These are phyloP conservation scores for Paracanthobrama guichenoti DNA, from an alignment of 2,113 vertebrate genomes.

Conservation along the genomic window DNA sequence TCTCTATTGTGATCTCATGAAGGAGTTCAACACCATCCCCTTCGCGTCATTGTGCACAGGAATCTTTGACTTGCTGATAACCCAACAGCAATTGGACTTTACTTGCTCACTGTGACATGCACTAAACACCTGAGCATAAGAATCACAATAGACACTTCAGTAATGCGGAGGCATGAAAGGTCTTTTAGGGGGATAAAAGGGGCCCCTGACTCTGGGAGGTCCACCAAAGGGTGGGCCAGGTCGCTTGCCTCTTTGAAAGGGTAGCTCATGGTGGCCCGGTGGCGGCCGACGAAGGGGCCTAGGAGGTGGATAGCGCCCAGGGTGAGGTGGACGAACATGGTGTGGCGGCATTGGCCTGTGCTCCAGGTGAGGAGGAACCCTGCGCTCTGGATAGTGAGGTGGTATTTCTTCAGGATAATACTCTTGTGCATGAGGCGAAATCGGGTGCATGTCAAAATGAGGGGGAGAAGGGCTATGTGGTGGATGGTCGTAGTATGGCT, in stretches of 20 bases:
- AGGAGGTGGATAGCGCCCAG: constrained; percentile 57
- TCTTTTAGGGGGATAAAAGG: constrained; percentile 87
- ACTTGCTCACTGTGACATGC: constrained; percentile 6
- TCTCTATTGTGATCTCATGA: background rate
- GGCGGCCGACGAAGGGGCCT: constrained; percentile 58
- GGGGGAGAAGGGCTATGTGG: constrained; percentile 57
- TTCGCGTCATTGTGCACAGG: background rate
- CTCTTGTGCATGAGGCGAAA: constrained; percentile 57
- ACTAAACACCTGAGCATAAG: constrained; percentile 21
- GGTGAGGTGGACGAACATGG: constrained; percentile 49
- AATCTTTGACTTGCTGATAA: background rate
- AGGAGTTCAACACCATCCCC: background rate
- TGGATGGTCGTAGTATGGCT: constrained; percentile 65
- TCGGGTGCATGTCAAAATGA: constrained; percentile 54
- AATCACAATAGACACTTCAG: constrained; percentile 68
- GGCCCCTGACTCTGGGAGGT: constrained; percentile 72
- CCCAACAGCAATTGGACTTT: background rate
- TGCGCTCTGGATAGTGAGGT: constrained; percentile 33
- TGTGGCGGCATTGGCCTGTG: constrained; percentile 55
- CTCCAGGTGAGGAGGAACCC: constrained; percentile 30
- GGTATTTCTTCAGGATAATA: constrained; percentile 52
- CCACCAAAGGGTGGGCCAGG: constrained; percentile 78
- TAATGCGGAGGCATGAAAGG: constrained; percentile 86
- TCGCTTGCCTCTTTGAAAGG: constrained; percentile 79
- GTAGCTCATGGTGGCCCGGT: constrained; percentile 74